phyloP scores from a whole-genome alignment of 2,113 vertebrate species.

The Glaucomys volans region DNA sequence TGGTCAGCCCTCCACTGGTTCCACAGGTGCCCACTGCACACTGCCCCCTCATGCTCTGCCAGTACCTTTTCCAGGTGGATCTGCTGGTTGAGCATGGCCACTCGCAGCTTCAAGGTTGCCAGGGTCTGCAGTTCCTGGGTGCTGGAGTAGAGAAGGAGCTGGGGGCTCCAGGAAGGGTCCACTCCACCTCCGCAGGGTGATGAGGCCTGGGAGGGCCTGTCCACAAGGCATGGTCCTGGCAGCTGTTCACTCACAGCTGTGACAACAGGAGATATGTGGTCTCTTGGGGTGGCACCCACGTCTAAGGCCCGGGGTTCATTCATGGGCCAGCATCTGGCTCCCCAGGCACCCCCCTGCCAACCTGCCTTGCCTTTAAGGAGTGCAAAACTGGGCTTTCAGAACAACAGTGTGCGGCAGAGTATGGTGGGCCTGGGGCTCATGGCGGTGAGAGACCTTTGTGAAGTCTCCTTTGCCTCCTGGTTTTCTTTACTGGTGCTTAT shows the following conservation, averaged over 20 bases:
- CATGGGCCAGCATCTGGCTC: not conserved
- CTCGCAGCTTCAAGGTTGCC: conserved; percentile 87
- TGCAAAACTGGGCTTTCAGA: not conserved
- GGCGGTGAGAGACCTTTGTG: not conserved
- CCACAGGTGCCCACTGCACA: no score
- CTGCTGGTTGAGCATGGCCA: conserved; percentile 90
- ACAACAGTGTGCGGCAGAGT: not conserved
- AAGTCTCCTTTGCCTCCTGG: not conserved
- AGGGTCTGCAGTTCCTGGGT: conserved; percentile 90
- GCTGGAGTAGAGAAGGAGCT: conserved; percentile 89
- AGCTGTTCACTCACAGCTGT: conserved; percentile 84
- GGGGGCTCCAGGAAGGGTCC: conserved; percentile 58
- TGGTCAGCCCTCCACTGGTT: not conserved
- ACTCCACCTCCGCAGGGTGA: not conserved
- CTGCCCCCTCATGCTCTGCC: not conserved
- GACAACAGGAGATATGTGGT: conserved; percentile 65
- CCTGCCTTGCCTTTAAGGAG: not conserved
- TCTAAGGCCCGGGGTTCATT: no score
- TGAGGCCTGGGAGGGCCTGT: conserved; percentile 4
- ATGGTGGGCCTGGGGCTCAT: no score
- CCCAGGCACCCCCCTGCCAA: not conserved
- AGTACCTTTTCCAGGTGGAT: conserved; percentile 92
- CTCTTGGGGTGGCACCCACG: no score
- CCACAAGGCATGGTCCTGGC: conserved; percentile 78
- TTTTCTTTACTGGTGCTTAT: not conserved